Percentiles rank a stretch among this genome's conserved stretches.
phyloP scores from a whole-genome alignment of 2,797 vertebrate species.

The Enteromius anoplus region DNA sequence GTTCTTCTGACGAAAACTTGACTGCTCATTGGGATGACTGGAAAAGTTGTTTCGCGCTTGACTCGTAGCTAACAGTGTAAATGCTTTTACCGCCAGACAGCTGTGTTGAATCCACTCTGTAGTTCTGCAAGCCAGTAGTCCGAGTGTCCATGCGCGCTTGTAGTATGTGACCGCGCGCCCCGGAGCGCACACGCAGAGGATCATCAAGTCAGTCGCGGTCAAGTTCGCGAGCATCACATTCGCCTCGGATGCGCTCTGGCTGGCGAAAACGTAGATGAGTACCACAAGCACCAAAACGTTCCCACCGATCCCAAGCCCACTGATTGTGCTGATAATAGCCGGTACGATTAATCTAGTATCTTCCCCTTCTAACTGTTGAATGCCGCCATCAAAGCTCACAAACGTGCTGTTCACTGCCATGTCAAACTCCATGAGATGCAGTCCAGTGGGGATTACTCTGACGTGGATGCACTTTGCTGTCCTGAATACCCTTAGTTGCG shows the following conservation, averaged over 20 bases:
- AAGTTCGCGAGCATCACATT: constrained; percentile 75
- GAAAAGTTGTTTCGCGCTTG: constrained; percentile 70
- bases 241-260: constrained; percentile 71
- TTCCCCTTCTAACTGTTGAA: constrained; percentile 71
- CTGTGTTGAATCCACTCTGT: constrained; percentile 83
- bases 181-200: constrained; percentile 76
- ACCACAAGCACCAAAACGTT: constrained; percentile 76
- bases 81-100: constrained; percentile 77
- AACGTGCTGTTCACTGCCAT: constrained; percentile 47
- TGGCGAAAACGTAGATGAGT: constrained; percentile 71
- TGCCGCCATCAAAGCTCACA: constrained; percentile 70
- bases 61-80: constrained; percentile 74
- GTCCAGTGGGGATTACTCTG: constrained; percentile 13
- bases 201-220: constrained; percentile 74
- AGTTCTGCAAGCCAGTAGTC: constrained; percentile 75
- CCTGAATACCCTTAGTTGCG: constrained; percentile 54
- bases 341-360: constrained; percentile 72
- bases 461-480: neutral
- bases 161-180: constrained; percentile 77
- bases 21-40: constrained; percentile 49
- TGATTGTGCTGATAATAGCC: constrained; percentile 72
- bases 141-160: constrained; percentile 77
- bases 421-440: constrained; percentile 9
- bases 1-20: constrained; percentile 60
- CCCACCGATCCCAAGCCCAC: constrained; percentile 74